phyloP scores from a whole-genome alignment of 2,888 invertebrate genomes.

The Caenorhabditis imperialis region DNA sequence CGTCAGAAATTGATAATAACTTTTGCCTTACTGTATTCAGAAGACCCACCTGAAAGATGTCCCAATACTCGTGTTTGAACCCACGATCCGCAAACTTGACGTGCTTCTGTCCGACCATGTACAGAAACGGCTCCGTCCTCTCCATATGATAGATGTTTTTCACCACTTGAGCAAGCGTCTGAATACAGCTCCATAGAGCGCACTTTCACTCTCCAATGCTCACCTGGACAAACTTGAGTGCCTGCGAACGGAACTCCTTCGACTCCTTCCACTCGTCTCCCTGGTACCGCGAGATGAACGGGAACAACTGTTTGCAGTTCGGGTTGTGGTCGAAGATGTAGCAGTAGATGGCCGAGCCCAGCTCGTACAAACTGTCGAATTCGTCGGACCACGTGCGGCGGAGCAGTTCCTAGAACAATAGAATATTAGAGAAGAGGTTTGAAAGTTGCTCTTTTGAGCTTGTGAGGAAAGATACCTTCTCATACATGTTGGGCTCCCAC shows the following conservation, averaged over 20 bases:
- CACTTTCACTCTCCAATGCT: no score
- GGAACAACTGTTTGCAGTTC: constrained; percentile 72
- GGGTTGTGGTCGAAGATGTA: constrained; percentile 75
- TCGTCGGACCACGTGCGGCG: constrained; percentile 76
- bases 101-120: constrained; percentile 73
- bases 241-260: constrained; percentile 72
- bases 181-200: neutral
- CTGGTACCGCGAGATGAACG: constrained; percentile 64
- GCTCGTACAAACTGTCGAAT: constrained; percentile 74
- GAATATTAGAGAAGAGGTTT: no score
- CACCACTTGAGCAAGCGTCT: constrained; percentile 73
- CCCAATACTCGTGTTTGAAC: constrained; percentile 75
- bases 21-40: neutral
- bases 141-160: constrained; percentile 77
- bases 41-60: constrained; percentile 70
- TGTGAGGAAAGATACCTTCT: no score
- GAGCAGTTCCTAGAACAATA: constrained; percentile 61
- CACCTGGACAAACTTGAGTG: constrained; percentile 75
- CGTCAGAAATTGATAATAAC: no score
- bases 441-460: no score
- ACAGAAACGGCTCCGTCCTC: constrained; percentile 61
- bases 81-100: constrained; percentile 72
- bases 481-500: constrained; percentile 72
- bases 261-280: constrained; percentile 70
- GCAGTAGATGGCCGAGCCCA: constrained; percentile 73